A percentile compares a stretch with the other conserved stretches of the same genome.
Conservation (phyloP, 2,113 vertebrate species). For the Heteronetta atricapilla region DNA sequence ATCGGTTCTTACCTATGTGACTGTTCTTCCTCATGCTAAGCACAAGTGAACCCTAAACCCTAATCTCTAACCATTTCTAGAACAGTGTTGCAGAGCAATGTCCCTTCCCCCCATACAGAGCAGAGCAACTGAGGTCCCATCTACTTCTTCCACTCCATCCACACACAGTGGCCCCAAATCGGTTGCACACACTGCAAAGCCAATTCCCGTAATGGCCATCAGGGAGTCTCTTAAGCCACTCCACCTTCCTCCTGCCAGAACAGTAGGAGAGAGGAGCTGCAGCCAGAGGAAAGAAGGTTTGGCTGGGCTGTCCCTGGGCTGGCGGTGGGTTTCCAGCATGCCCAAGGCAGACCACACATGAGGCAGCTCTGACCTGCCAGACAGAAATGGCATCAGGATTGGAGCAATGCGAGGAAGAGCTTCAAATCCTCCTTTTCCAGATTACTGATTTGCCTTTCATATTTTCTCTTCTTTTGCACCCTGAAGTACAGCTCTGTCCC, state of each 20-base stretch:
- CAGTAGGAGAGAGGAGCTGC: neutral
- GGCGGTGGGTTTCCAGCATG: neutral
- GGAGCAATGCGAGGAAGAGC: neutral
- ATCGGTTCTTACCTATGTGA: neutral
- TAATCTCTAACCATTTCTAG: neutral
- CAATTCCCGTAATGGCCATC: neutral
- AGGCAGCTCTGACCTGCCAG: neutral
- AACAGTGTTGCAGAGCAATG: neutral
- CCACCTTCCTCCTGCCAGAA: constrained; percentile 22
- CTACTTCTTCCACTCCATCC: neutral
- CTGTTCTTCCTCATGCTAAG: neutral
- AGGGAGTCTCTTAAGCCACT: neutral
- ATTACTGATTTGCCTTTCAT: constrained; percentile 3
- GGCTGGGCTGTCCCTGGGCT: neutral
- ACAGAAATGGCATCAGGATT: neutral
- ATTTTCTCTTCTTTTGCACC: neutral
- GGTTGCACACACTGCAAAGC: neutral
- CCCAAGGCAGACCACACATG: constrained; percentile 4
- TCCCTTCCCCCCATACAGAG: neutral
- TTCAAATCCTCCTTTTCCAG: neutral
- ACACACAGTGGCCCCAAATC: neutral
- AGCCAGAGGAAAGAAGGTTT: neutral
- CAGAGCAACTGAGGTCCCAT: neutral
- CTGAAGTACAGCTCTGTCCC: neutral
- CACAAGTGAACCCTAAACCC: neutral